These are phyloP conservation scores for Strix occidentalis DNA, from an alignment of 2,797 vertebrate species.

Conservation along the genomic window DNA sequence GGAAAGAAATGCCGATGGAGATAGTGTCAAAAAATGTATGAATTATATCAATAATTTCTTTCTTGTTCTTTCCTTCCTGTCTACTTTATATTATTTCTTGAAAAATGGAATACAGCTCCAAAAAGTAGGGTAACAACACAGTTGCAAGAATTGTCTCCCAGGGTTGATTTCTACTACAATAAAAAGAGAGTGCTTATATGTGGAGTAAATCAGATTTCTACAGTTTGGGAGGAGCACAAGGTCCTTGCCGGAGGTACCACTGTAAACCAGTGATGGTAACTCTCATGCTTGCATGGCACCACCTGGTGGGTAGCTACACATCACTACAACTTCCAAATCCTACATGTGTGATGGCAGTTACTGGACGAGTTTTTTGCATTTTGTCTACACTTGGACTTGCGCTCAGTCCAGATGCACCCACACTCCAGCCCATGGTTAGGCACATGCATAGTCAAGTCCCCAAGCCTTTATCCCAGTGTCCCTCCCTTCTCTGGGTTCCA, in stretches of 20 bases:
- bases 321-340: neutral
- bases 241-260: neutral
- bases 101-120: neutral
- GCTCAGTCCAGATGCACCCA: neutral
- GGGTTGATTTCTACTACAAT: neutral
- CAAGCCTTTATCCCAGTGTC: neutral
- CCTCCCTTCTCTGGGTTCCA: neutral
- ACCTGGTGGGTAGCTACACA: neutral
- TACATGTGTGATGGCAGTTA: fast-evolving
- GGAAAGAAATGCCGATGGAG: neutral
- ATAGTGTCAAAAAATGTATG: neutral
- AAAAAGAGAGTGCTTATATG: neutral
- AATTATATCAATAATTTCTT: neutral
- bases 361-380: neutral
- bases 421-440: too few relatives aligned
- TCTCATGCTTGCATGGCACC: neutral
- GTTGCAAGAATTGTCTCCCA: neutral
- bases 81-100: neutral
- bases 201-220: neutral
- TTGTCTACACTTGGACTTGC: neutral
- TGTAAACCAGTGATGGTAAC: neutral
- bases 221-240: neutral
- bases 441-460: fast-evolving
- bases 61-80: neutral
- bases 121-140: neutral